These are phyloP conservation scores for Pionites leucogaster DNA, from an alignment of 2,113 vertebrate genomes.

Conservation along the genomic window DNA sequence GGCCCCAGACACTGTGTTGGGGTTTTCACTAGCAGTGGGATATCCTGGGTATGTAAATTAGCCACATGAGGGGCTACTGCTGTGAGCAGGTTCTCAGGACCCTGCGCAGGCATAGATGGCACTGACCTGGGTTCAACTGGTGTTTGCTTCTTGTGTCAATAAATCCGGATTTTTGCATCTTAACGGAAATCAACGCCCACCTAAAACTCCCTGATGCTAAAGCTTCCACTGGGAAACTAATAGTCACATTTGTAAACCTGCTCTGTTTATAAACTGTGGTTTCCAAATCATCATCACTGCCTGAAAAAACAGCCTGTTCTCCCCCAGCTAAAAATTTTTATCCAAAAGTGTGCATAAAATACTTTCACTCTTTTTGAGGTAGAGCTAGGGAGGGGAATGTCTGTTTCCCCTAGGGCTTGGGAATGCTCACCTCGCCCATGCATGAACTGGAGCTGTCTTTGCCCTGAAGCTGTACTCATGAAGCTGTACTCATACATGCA, in stretches of 20 bases:
- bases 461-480: background rate
- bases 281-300: conserved; percentile 28
- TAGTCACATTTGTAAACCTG: conserved; percentile 27
- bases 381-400: background rate
- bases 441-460: background rate
- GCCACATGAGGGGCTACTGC: background rate
- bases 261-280: conserved; percentile 47
- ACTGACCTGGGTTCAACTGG: background rate
- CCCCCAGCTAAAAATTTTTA: conserved; percentile 9
- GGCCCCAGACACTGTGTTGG: accelerated
- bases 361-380: background rate
- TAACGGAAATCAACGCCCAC: conserved; percentile 22
- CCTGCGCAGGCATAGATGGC: background rate
- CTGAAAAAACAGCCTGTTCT: conserved; percentile 36
- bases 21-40: background rate
- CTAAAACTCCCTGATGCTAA: conserved; percentile 39
- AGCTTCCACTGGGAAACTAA: conserved; percentile 33
- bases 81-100: background rate
- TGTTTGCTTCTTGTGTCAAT: conserved; percentile 29
- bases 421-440: background rate
- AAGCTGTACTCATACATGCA: background rate
- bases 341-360: background rate
- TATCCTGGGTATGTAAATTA: background rate
- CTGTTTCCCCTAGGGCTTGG: background rate
- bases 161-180: conserved; percentile 12